phyloP scores from a whole-genome alignment of 1,140 invertebrate species.

The Scaptomyza pallida region DNA sequence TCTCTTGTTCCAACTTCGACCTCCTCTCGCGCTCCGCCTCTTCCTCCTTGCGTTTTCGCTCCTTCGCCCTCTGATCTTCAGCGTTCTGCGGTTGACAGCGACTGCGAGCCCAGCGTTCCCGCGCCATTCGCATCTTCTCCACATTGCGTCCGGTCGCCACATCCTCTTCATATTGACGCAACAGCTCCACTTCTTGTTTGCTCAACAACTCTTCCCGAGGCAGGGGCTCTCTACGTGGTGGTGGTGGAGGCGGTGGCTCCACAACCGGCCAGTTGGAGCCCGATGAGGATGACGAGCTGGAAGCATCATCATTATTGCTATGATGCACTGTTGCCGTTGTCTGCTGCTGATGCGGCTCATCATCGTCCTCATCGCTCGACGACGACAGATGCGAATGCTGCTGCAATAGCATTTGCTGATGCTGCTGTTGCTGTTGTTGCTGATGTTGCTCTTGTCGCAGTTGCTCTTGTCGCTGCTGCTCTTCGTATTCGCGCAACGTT shows the following conservation, averaged over 20 bases:
- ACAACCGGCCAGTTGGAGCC: too few species aligned
- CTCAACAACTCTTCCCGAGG: conserved; percentile 20
- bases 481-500: background rate
- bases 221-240: too few species aligned
- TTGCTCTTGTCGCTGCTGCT: conserved; percentile 8
- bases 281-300: too few species aligned
- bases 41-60: background rate
- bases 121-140: conserved; percentile 50
- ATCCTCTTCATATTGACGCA: conserved; percentile 55
- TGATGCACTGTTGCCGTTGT: too few species aligned
- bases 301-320: too few species aligned
- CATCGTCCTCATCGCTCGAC: too few species aligned
- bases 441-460: background rate
- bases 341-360: too few species aligned
- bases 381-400: too few species aligned
- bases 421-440: too few species aligned
- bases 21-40: background rate
- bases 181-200: conserved; percentile 47
- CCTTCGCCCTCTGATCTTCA: background rate
- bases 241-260: too few species aligned
- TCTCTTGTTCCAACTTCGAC: background rate
- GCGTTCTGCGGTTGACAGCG: too few species aligned
- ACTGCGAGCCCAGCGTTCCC: conserved; percentile 48
- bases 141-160: conserved; percentile 43
- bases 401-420: too few species aligned